Base-by-base conservation (phyloP, 2,888 invertebrate genomes). In the Aquatica leii region DNA sequence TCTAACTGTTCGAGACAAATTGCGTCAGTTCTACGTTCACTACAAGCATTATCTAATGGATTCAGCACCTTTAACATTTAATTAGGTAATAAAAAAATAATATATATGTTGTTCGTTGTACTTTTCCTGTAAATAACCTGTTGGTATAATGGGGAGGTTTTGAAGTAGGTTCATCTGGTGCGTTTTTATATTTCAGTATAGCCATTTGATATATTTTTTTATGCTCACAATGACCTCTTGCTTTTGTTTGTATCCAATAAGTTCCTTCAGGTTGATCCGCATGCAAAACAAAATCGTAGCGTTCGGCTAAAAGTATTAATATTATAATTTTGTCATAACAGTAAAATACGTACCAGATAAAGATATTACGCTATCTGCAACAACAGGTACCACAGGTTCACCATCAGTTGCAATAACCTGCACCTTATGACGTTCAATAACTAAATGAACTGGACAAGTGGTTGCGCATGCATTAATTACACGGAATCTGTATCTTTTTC, bases 161-260 rank as follows among this genome's bases (percentile, higher is more conserved):
- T 11, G 90, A 85, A 35, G 87, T 83, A 12, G 94, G 94, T 77
- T 93, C 93, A 82, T 93, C 94, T 48, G 94, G 93, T 71, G 93
- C 93, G 77, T 92, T 86, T 20, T 94, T 93, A 82, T 97, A 97
- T 71, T 94, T 87, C 68, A 97, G 83, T 73, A 96, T 90, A 66
- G 85, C 96, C 73, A 95, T 83, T 81, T 96, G 95, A 78, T 94
- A 93, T 12, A 91, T 89, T 73, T 94, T 86, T 78, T 90, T 88
- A 67, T 90, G 88, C 73, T 94, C 94, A 78, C 96, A 96, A 81
- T 96, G 95, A 73, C 95, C 94, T 52, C 95, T 86, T 74, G 95
- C 95, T 77, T 94, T 87, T 51, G 94, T 86, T 81, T 95, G 94
- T 70, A 97, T 93, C 95, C 95, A 96, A 82, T 94, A 96, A 11